Percentiles rank a stretch among this genome's conserved stretches.
phyloP scores from a whole-genome alignment of 2,113 vertebrate genomes.

The Sceloporus undulatus region DNA sequence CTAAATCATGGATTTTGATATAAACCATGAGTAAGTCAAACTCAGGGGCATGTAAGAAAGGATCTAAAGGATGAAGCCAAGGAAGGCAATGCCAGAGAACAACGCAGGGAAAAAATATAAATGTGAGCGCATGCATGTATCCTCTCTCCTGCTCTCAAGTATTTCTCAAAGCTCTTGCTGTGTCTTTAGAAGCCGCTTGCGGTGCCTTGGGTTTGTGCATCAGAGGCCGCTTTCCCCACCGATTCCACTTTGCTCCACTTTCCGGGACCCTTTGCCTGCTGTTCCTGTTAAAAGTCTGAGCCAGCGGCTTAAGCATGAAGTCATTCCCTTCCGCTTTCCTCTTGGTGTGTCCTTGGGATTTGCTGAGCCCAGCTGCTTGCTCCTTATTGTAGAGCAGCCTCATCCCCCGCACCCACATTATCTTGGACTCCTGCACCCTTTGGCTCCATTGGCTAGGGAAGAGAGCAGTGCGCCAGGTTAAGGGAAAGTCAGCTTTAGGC shows the following conservation, averaged over 20 bases:
- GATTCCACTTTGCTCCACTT: neutral
- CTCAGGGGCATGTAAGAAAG: no score
- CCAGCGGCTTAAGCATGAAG: neutral
- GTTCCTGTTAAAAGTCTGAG: neutral
- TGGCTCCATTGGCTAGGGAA: neutral
- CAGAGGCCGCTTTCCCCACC: neutral
- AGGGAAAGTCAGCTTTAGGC: neutral
- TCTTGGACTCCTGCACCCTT: neutral
- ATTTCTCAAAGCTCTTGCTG: neutral
- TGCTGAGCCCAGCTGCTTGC: neutral
- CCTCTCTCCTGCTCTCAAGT: no score
- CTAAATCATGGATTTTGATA: no score
- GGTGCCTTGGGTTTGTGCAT: neutral
- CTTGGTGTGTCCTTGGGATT: neutral
- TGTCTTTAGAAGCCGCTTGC: neutral
- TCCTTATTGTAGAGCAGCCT: neutral
- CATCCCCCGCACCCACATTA: neutral
- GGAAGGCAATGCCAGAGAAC: no score
- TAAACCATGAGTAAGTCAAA: no score
- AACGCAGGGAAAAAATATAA: no score
- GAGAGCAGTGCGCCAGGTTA: neutral
- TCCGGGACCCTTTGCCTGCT: neutral
- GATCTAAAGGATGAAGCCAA: no score
- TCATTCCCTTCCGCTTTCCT: constrained; percentile 42
- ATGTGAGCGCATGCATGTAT: no score